Base-by-base conservation (phyloP, 2,113 vertebrate species). In the Upupa epops region DNA sequence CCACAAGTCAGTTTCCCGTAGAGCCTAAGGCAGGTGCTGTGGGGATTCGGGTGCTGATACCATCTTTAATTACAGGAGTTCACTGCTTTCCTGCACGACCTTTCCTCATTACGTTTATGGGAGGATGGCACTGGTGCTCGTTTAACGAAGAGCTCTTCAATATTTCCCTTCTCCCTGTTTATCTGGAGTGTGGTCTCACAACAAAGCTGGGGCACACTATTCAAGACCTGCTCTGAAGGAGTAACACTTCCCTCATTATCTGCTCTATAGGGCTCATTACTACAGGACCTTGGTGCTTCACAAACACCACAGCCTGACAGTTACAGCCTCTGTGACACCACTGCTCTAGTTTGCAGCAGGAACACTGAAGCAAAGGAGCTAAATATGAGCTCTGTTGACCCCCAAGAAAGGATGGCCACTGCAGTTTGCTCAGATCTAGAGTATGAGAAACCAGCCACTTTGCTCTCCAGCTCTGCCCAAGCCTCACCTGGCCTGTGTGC, bases 21-120 rank as follows among this genome's bases (percentile, higher is more conserved):
- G 13, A 90, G 71, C 9, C 45, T 58, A 69, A 78, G 32, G 6
- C 32, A 75, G 34, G 24, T 89, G 36, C 40, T 91, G 54, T 61
- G 51, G 56, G 32, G 32, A 69, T 58, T 32, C 26, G 46, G 84
- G 49, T 4, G 0, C 46, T 76, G 91, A 95, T 94, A 93, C 0
- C 1, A 95, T 89, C 91, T 94, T 94, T 88, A 94, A 94, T 92
- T 89, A 94, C 52, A 61, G 15, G 3, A 89, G 83, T 82, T 75
- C 64, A 91, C 89, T 89, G 70, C 84, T 93, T 95, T 82, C 49
- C 40, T 91, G 69, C 56, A 75, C 31, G 49, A 92, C 45, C 16
- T 54, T 72, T 66, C 84, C 73, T 73, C 75, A 73, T 83, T 88
- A 70, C 31, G 59, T 76, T 91, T 87, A 55, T 37, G 80, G n/a